These are phyloP conservation scores for Callipepla californica DNA, from an alignment of 2,113 vertebrate species.

Conservation along the genomic window DNA sequence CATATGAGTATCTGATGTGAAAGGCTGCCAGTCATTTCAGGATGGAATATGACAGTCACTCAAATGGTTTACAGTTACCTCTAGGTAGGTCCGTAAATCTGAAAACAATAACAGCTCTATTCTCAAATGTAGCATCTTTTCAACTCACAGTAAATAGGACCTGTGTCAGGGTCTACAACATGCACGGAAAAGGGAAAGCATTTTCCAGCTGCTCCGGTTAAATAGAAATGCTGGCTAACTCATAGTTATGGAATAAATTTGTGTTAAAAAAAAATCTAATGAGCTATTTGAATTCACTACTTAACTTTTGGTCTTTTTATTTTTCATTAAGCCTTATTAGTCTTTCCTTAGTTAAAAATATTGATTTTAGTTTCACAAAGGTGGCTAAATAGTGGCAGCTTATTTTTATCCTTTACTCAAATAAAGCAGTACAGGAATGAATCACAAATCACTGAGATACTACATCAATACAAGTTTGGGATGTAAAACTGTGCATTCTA, in stretches of 20 bases:
- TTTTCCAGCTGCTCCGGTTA: neutral
- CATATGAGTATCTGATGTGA: slow-evolving; percentile 1
- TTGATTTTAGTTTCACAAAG: slow-evolving; percentile 27
- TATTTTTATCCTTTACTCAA: slow-evolving; percentile 7
- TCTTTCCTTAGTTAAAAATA: slow-evolving; percentile 34
- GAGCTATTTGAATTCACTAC: neutral
- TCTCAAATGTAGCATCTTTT: slow-evolving; percentile 8
- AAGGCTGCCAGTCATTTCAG: slow-evolving; percentile 7
- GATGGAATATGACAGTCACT: neutral
- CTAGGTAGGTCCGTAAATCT: slow-evolving; percentile 17
- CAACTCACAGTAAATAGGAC: neutral
- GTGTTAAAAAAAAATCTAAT: neutral
- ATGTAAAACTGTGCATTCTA: neutral
- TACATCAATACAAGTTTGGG: neutral
- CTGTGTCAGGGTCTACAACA: neutral
- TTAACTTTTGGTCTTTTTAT: slow-evolving; percentile 3
- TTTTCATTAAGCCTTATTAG: slow-evolving; percentile 1
- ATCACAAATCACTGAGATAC: slow-evolving; percentile 2
- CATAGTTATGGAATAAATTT: neutral
- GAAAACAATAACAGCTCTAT: slow-evolving; percentile 27
- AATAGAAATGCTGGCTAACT: neutral
- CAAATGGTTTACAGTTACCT: slow-evolving; percentile 19
- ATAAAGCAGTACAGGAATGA: neutral
- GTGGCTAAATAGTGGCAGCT: neutral
- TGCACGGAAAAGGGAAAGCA: neutral